Percentiles rank a stretch among this genome's conserved stretches.
Conservation (phyloP, 1,140 invertebrate species). For the Halyomorpha halys region DNA sequence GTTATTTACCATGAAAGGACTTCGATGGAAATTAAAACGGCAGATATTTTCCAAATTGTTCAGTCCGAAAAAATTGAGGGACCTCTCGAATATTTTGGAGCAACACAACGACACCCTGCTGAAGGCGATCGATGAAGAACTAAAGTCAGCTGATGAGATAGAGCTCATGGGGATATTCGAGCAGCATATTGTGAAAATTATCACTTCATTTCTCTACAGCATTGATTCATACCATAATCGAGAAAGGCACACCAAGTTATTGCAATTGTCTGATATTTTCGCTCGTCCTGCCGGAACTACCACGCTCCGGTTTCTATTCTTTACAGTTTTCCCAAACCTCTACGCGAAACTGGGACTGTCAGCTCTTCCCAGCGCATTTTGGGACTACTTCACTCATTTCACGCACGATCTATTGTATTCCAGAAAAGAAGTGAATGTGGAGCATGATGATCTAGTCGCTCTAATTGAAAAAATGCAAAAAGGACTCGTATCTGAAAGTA, state of each 20-base stretch:
- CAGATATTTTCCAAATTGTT: background rate
- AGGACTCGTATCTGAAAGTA: too few relatives aligned
- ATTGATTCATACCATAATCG: background rate
- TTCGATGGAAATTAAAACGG: background rate
- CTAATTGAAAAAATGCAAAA: too few relatives aligned
- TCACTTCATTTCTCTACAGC: background rate
- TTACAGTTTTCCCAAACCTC: too few relatives aligned
- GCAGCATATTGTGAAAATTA: background rate
- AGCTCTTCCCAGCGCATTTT: too few relatives aligned
- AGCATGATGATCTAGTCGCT: too few relatives aligned
- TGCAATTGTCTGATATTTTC: too few relatives aligned
- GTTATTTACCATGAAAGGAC: slow-evolving; percentile 3
- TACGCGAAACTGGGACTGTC: too few relatives aligned
- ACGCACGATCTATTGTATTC: too few relatives aligned
- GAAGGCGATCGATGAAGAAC: background rate
- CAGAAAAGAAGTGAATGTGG: too few relatives aligned
- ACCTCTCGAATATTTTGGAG: background rate
- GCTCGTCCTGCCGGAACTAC: too few relatives aligned
- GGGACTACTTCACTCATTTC: too few relatives aligned
- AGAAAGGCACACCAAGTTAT: background rate
- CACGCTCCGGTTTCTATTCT: too few relatives aligned
- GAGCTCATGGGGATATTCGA: background rate
- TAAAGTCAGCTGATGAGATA: background rate
- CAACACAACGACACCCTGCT: background rate
- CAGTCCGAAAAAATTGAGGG: slow-evolving; percentile 3